Evolutionary conservation across 1,140 invertebrate genomes (phyloP).

Genomic region (Ceratina australensis): DNA sequence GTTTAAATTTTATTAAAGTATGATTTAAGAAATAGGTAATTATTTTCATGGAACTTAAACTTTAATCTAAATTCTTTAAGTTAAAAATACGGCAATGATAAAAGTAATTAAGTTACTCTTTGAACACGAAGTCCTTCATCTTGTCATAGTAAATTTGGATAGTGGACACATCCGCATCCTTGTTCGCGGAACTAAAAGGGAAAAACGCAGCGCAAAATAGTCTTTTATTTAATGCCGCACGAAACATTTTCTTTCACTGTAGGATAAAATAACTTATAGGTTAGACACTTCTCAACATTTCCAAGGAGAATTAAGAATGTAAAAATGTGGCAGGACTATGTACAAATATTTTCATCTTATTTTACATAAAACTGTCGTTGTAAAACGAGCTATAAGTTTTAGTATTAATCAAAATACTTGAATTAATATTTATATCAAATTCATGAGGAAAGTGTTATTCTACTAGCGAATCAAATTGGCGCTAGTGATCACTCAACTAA

Average conservation of each 20-base stretch:
- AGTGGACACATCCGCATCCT: background rate
- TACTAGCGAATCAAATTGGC: too few species aligned
- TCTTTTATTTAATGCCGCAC: background rate
- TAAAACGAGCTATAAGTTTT: too few species aligned
- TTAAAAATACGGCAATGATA: too few species aligned
- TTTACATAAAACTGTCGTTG: background rate
- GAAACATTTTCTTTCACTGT: slow-evolving; percentile 6
- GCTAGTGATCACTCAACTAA: too few species aligned
- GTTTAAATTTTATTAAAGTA: slow-evolving; percentile 82
- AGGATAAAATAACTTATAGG: background rate
- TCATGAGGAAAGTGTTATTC: too few species aligned
- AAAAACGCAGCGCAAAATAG: background rate
- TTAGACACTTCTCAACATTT: background rate
- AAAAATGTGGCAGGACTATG: background rate
- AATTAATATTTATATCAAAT: too few species aligned
- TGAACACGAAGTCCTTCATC: too few species aligned
- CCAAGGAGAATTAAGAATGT: background rate
- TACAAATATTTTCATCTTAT: background rate
- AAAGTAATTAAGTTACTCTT: too few species aligned
- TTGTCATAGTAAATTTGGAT: too few species aligned
- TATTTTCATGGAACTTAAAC: too few species aligned
- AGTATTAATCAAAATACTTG: too few species aligned
- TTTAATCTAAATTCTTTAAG: too few species aligned
- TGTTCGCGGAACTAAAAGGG: background rate
- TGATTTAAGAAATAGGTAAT: background rate